A percentile compares a stretch with the other conserved stretches of the same genome.
These are phyloP conservation scores for Danio tinwini DNA, from an alignment of 2,797 vertebrate species.

Conservation along the genomic window DNA sequence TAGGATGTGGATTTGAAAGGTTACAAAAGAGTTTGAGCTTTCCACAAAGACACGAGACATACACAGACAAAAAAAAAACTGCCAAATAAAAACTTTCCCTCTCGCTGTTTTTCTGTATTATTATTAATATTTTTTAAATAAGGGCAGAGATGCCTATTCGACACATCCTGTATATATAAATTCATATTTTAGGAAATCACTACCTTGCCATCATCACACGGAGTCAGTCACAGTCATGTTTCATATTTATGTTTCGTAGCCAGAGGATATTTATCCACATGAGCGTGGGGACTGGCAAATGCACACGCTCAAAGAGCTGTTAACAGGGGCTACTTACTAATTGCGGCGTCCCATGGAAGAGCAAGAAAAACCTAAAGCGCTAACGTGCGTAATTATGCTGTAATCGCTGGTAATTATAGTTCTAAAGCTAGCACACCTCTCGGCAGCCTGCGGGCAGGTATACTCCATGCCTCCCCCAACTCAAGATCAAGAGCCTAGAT, in stretches of 20 bases:
- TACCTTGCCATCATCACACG: not conserved
- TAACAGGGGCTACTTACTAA: conserved; percentile 70
- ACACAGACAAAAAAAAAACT: conserved; percentile 11
- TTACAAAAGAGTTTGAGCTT: conserved; percentile 24
- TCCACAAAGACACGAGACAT: conserved; percentile 23
- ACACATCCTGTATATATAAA: conserved; percentile 20
- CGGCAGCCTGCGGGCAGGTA: conserved; percentile 64
- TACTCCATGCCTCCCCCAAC: conserved; percentile 60
- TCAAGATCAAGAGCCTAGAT: conserved; percentile 72
- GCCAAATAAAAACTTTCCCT: not conserved
- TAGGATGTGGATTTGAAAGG: conserved; percentile 26
- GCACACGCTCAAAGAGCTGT: conserved; percentile 55
- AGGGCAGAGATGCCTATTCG: not conserved
- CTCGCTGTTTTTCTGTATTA: not conserved
- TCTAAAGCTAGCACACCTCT: conserved; percentile 68
- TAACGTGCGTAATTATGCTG: conserved; percentile 77
- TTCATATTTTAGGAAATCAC: not conserved
- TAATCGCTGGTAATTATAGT: conserved; percentile 76
- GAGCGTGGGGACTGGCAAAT: conserved; percentile 66
- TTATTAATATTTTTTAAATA: not conserved
- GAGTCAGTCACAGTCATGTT: conserved; percentile 69
- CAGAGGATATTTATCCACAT: conserved; percentile 77
- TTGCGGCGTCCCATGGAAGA: conserved; percentile 71
- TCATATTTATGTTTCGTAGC: conserved; percentile 76
- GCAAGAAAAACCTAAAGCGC: conserved; percentile 68